Evolutionary conservation across 2,888 invertebrate genomes (phyloP), one percentile per base, ranked within the genome.

Genomic region (Polia nebulosa): DNA sequence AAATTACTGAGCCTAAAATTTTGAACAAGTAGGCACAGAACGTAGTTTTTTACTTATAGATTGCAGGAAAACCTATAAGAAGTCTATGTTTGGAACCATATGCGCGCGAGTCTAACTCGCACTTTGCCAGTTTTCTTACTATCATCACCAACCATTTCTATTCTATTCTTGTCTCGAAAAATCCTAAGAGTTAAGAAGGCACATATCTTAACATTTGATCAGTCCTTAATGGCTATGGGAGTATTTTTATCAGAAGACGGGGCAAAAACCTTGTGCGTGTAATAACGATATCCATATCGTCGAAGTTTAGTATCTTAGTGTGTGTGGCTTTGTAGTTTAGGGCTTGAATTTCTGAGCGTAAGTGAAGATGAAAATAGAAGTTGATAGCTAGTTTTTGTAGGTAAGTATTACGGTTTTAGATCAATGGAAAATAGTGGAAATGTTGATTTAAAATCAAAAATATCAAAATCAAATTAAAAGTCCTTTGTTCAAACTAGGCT

Each of bases 251-350:
- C 25, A 27, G 7, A 11, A 29, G 29, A 25, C 22, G 27, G 17
- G 3, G 15, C 36, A 59, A 75, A 39, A 45, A 27, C 36, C 20
- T n/a, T 11, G 44, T 27, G 9, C 52, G 22, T n/a, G 45, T 56
- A 47, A 73, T 73, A 59, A 65, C 44, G 34, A 53, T 45, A 27
- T 44, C 52, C 64, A 72, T 57, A 47, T n/a, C 22, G 8, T 41
- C 25, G 13, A 53, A 44, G 39, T 53, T 39, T 56, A 27, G 15
- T 36, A 36, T 22, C 32, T 20, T 11, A 9, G 44, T 25, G 34
- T 29, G 59, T 32, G 25, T 25, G 44, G n/a, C n/a, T 9, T n/a
- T 36, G 15, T 56, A 44, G 32, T 29, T 36, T 25, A 13, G 20
- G 13, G 25, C 11, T 20, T 13, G 11, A 59, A 34, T n/a, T 34